Evolutionary conservation across 2,888 invertebrate genomes (phyloP).

Genomic region (Amiota minor): DNA sequence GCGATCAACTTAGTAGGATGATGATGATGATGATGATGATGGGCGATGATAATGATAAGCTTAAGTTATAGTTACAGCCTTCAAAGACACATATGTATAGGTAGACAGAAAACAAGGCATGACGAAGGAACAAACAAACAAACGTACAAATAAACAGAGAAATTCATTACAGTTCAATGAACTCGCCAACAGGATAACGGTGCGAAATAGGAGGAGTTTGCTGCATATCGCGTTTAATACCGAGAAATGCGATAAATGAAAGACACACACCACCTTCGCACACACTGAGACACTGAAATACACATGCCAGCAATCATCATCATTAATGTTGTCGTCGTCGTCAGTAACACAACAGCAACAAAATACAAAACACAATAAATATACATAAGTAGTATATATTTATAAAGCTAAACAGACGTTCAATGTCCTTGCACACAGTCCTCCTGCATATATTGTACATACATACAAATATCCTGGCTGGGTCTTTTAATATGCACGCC

Average conservation of each 20-base stretch:
- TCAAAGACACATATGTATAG: neutral
- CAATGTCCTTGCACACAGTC: slow-evolving; percentile 55
- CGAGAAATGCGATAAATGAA: slow-evolving; percentile 21
- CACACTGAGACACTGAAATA: slow-evolving; percentile 33
- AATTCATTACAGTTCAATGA: neutral
- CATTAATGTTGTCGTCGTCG: too few species aligned
- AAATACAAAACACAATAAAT: neutral
- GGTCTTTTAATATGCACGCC: slow-evolving; percentile 2
- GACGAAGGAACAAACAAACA: neutral
- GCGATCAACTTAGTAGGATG: slow-evolving; percentile 6
- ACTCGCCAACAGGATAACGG: neutral
- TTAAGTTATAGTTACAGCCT: neutral
- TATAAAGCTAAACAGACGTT: slow-evolving; percentile 54
- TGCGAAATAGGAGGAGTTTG: neutral
- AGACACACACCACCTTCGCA: neutral
- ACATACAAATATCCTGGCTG: too few species aligned
- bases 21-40: too few species aligned
- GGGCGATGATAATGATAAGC: neutral
- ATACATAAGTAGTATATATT: neutral
- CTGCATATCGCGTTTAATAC: slow-evolving; percentile 16
- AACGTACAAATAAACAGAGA: slow-evolving; percentile 5
- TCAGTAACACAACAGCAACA: too few species aligned
- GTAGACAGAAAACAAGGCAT: neutral
- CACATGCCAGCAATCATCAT: slow-evolving; percentile 17
- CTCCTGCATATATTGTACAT: neutral